Base-by-base conservation (phyloP, 2,888 invertebrate species). In the Physocephala rufipes region DNA sequence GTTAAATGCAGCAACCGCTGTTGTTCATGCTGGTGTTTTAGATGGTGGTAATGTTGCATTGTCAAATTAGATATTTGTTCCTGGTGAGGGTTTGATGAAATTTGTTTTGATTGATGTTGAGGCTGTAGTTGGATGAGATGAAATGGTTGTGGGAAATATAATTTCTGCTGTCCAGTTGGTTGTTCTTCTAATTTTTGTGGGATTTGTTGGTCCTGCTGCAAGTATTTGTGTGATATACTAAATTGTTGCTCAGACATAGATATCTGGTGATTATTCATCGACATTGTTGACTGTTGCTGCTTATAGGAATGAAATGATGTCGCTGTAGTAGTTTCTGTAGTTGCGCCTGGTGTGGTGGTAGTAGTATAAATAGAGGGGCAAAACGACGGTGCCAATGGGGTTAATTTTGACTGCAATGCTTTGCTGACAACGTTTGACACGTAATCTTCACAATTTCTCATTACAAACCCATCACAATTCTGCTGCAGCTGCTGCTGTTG, bases 341-440 rank as follows among this genome's bases (percentile, higher is more conserved):
- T 28, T 59, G 71, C 66, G 67, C 70, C 30, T 21, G 15, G 15
- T 59, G 71, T 58, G 9, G 69, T 71, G 53, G 78, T 78, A 12
- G 74, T 63, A 5, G 80, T n/a, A n/a, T n/a, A n/a, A n/a, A n/a
- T 77, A 1, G 82, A 79, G 0, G 83, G 83, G 64, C 81, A 79
- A 75, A 83, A 83, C 4, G 83, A 80, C 43, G 83, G 84, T 21
- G 83, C 83, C 74, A 83, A 70, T 0, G 83, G 83, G 3, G 83
- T 83, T 47, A 83, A 69, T 68, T 84, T 83, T 21, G 83, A 83
- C 72, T 84, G 80, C 43, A 80, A 79, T 7, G 83, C 84, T 68
- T 81, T 68, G 15, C 49, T 68, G 28, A 24, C 49, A 19, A 45
- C 55, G 12, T 21, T 53, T 12, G 66, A 15, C 1, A 24, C 1